Conservation (phyloP, 2,797 vertebrate genomes). For the Danionella dracula region DNA sequence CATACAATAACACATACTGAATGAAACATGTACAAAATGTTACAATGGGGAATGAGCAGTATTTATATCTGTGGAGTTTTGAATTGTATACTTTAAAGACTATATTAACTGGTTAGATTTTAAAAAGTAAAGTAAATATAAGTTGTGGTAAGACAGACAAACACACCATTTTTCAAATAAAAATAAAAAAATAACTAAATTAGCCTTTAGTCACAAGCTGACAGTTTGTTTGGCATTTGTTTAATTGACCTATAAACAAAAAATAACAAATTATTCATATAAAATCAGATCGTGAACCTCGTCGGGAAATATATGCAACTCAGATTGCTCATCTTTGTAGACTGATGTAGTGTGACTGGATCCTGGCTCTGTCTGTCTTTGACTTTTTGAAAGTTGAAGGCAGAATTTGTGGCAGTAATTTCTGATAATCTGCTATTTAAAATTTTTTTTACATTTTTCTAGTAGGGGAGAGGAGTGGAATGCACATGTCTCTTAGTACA, state of each 20-base stretch:
- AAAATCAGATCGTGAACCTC: constrained; percentile 28
- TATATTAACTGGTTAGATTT: too few relatives aligned
- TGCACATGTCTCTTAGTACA: background rate
- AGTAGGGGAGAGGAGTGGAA: background rate
- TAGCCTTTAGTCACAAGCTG: constrained; percentile 31
- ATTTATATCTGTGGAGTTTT: too few relatives aligned
- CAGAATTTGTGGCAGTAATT: constrained; percentile 1
- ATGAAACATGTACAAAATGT: too few relatives aligned
- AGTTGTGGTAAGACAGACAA: too few relatives aligned
- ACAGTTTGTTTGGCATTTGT: constrained; percentile 5
- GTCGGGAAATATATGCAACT: constrained; percentile 43
- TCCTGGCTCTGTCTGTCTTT: background rate
- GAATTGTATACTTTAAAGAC: too few relatives aligned
- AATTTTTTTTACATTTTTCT: constrained; percentile 7
- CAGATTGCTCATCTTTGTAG: background rate
- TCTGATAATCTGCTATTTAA: constrained; percentile 13
- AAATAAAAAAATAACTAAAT: background rate
- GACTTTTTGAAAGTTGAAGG: constrained; percentile 4
- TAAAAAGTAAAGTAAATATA: too few relatives aligned
- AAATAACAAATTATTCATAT: constrained; percentile 39
- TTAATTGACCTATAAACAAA: constrained; percentile 43
- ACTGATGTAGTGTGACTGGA: background rate
- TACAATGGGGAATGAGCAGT: too few relatives aligned
- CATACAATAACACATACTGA: too few relatives aligned
- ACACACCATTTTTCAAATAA: too few relatives aligned